Evolutionary conservation across 2,113 vertebrate genomes (phyloP), one percentile per base, ranked within the genome.

Genomic region (Pholis gunnellus): DNA sequence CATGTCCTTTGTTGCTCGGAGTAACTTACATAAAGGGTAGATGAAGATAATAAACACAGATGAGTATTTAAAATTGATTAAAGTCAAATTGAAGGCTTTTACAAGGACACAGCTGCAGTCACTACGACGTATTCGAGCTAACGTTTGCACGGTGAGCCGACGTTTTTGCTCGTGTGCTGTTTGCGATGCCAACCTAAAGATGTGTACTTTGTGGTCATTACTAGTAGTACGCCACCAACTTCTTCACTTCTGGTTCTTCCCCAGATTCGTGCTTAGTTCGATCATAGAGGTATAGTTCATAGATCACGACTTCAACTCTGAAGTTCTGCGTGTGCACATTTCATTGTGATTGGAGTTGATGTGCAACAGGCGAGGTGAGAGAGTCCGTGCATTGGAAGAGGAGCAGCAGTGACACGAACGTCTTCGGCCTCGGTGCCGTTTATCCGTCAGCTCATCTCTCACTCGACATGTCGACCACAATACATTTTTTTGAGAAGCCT

Each of bases 381-480:
- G 11, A 9, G 20, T 17, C 11, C 18, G n/a, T 15, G 29, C 14
- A 15, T 2, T 9, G 15, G 4, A 27, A 15, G 20, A 71, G 48
- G 13, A 52, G 18, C 48, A 46, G 20, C 22, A 50, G 7, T n/a
- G 17, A 54, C 46, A 66, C 7, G 14, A 54, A 20, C 29, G 7
- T 31, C 72, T 61, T 29, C 31, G 8, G 0, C n/a, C 40, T 13
- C 4, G 44, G 68, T 72, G 29, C 22, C 52, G 17, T 72, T 48
- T 36, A 46, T 69, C 54, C 10, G 17, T 81, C 67, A 25, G 59
- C 78, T 63, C 4, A 2, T 54, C 63, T 66, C 72, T 54, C 71
- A 48, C 83, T 78, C 42, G 60, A 83, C 78, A 64, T 52, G 63
- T 84, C 70, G 73, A 80, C 84, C 80, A 42, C 48, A 75, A 66